Base-by-base conservation (phyloP, 1,140 invertebrate genomes). In the Anagrus nilaparvatae region DNA sequence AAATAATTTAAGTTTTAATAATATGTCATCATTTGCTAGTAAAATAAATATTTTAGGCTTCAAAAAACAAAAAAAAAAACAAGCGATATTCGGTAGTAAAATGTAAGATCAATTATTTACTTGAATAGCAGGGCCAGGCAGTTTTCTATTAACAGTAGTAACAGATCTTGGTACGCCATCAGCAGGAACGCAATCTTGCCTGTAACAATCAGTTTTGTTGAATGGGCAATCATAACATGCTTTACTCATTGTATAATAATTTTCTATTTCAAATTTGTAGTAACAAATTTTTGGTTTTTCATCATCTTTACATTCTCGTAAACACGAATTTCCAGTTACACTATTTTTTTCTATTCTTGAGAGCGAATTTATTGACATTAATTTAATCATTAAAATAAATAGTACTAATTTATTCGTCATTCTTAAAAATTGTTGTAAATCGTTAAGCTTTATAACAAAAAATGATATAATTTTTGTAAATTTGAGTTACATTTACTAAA, bases 101-200 rank as follows among this genome's bases (percentile, higher is more conserved):
- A 2, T 10, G n/a, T 18, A 34, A 34, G 3, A 9, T 13, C 5
- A 16, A 19, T 2, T 7, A 19, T 35, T 5, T 64, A 86, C 86
- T 69, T 91, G 79, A 29, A 94, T 81, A 2, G 73, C 56, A 8
- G 88, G 89, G 38, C 89, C 89, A 2, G 90, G 90, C 64, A 94
- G 73, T 67, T 82, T 80, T 40, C 87, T 75, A 65, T 94, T 93
- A 5, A 91, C 76, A 0, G 84, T 79, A 4, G 82, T 74, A 16
- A 94, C 61, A 2, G 79, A 65, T 47, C 87, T 71, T 23, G 73
- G 70, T 8, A 82, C 65, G 0, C 90, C 90, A 61, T 94, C 85
- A 5, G 77, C 84, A 5, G 83, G 68, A 32, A 93, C 74, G 55
- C 90, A 95, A 52, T 92, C 81, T 2, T 74, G 73, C 29, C 80